Evolutionary conservation across 2,888 invertebrate genomes (phyloP), one percentile per base, ranked within the genome.

Genomic region (Quadroppia sp.): DNA sequence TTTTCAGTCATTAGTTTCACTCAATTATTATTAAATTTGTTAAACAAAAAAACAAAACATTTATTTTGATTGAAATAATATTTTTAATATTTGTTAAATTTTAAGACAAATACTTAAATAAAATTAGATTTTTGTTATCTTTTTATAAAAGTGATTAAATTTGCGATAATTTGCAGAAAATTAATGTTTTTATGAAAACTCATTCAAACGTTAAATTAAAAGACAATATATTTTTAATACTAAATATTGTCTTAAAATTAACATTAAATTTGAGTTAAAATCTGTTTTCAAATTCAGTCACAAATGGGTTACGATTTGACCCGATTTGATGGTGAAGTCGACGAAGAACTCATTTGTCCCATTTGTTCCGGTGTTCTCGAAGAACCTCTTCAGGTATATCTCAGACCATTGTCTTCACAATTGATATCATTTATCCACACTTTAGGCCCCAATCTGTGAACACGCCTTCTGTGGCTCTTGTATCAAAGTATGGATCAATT

Each of bases 331-430:
- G 93, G 93, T 81, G 92, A 92, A 83, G 95, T 97, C 79, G 96
- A 97, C 84, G 96, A 96, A 86, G 97, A 97, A 85, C 86, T 97
- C 77, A 88, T 96, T 80, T 97, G 96, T 82, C 92, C 96, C 78
- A 96, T 97, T 84, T 97, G 96, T 84, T 92, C 94, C 77, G 92
- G 92, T 78, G 96, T 97, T 77, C 84, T 97, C 74, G 94, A 96
- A 81, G 94, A 96, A 82, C 95, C 96, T 61, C 85, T 96, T 77
- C 96, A 96, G 89, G 94, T 92, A 85, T 28, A 11, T 36, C n/a
- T n/a, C n/a, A n/a, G n/a, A n/a, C n/a, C n/a, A 25, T 64, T 70
- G 50, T 13, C 36, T 53, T 30, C 71, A 28, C 20, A 61, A 30
- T 74, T 25, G 7, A 25, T 3, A 50, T 50, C 25, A 4, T 4